Evolutionary conservation across 2,797 vertebrate genomes (phyloP).

Genomic region (Hylomyscus alleni): DNA sequence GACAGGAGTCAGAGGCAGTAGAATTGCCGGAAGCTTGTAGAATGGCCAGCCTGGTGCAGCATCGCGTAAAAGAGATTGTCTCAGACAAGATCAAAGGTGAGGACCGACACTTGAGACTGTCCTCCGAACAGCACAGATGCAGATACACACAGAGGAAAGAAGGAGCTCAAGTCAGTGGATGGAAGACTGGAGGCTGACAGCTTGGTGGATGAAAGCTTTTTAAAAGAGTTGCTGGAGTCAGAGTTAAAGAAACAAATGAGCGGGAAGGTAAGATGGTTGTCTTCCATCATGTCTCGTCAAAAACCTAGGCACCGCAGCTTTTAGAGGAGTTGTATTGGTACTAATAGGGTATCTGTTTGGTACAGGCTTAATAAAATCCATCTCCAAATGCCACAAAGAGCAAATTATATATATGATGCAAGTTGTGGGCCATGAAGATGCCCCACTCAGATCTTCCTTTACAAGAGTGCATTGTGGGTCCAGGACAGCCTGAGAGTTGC

Average conservation of each 20-base stretch:
- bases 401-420: not conserved
- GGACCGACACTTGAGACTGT: no score
- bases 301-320: not conserved
- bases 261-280: not conserved
- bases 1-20: not conserved
- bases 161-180: not conserved
- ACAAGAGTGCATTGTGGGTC: not conserved
- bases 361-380: not conserved
- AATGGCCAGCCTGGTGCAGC: not conserved
- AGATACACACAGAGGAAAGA: not conserved
- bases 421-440: not conserved
- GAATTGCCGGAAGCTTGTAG: no score
- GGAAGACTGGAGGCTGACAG: not conserved
- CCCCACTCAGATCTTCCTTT: not conserved
- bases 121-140: not conserved
- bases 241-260: no score
- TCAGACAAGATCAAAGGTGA: not conserved
- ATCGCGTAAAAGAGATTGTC: not conserved
- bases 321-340: not conserved
- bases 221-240: not conserved
- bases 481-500: no score
- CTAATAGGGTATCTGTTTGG: not conserved
- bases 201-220: not conserved
- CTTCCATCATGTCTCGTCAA: not conserved
- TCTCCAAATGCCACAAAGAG: not conserved